Base-by-base conservation (phyloP, 2,888 invertebrate genomes). In the Hecatera dysodea region DNA sequence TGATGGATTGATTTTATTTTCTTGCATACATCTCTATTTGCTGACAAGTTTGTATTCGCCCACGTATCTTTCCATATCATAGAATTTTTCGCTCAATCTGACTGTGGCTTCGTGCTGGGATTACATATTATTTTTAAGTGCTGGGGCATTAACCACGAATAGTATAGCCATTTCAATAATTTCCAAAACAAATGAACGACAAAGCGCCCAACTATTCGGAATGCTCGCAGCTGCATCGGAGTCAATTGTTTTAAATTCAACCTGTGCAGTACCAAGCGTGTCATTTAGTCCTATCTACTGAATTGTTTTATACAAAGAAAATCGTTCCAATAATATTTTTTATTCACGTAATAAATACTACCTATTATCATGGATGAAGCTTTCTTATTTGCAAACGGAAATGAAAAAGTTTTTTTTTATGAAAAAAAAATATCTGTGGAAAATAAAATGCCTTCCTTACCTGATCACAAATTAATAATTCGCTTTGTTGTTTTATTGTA, bases 211-310 rank as follows among this genome's bases (percentile, higher is more conserved):
- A 56, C 24, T 12, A 52, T 61, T 50, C 39, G 17, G 15, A 24
- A 64, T 56, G 15, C 17, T 27, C 33, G 36, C 39, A 17, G 27
- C 48, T 39, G 46, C 65, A 57, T 48, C 52, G 33, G 12, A 33
- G 22, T 44, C 61, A 11, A 75, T 76, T 76, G 57, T 77, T 76
- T 61, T 65, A 42, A 70, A 70, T 57, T n/a, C 44, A n/a, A 44
- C 22, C 3, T 22, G 19, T 5, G 24, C 61, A 42, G 48, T 27
- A 29, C 33, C 44, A 33, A 42, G 17, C 56, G 22, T 33, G 61
- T 50, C 42, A 63, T 67, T 73, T 72, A 46, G 67, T 12, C 15
- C 17, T 39, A n/a, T n/a, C n/a, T n/a, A n/a, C n/a, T n/a, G n/a
- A 75, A 33, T 69, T 56, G 50, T 61, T 60, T 27, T 36, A 2